Conservation (phyloP, 2,888 invertebrate genomes). For the Limnephilus lunatus region DNA sequence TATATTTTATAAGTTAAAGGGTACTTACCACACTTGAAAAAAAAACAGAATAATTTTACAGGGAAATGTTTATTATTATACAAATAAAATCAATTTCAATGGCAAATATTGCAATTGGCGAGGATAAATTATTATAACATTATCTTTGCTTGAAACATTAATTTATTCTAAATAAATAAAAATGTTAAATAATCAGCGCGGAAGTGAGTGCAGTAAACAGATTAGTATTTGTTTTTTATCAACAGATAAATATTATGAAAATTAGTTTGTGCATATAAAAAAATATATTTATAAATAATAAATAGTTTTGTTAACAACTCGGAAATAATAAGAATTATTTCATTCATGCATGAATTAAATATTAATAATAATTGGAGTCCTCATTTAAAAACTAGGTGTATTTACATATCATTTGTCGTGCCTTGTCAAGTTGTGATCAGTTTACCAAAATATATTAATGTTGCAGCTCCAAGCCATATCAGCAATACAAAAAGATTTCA, state of each 20-base stretch:
- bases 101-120: conserved; percentile 40
- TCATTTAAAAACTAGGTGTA: conserved; percentile 37
- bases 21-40: not conserved
- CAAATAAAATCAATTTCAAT: conserved; percentile 53
- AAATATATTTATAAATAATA: conserved; percentile 12
- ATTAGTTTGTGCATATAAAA: conserved; percentile 16
- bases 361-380: not conserved
- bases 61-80: conserved; percentile 36
- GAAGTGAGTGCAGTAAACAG: not conserved
- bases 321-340: not conserved
- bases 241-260: not conserved
- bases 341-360: conserved; percentile 14
- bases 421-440: conserved; percentile 16
- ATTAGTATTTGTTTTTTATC: not conserved
- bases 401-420: conserved; percentile 49
- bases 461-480: not conserved
- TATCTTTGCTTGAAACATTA: not conserved
- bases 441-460: not conserved
- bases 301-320: conserved; percentile 3
- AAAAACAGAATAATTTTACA: not conserved
- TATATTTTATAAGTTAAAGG: not conserved
- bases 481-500: conserved; percentile 15
- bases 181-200: not conserved
- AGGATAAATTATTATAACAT: not conserved
- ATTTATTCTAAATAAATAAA: conserved; percentile 28